Percentiles rank a stretch among this genome's conserved stretches.
Evolutionary conservation across 2,113 vertebrate species (phyloP).

Genomic region (Columba janthina): DNA sequence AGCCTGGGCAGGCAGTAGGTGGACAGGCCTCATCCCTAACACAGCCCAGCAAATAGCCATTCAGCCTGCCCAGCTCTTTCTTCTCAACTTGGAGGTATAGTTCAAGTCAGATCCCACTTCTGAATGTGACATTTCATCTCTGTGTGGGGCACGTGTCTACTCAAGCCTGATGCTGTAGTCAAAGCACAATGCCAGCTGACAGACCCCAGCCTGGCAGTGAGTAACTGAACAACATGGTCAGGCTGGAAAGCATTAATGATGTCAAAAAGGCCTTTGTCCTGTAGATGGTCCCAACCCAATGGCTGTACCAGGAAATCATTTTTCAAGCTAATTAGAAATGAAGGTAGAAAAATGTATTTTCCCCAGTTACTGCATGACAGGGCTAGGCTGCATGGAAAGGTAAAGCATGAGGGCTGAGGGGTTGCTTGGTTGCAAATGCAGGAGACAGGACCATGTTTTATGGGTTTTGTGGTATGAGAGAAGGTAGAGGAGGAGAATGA

Average conservation of each 20-base stretch:
- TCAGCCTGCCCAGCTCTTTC: not conserved
- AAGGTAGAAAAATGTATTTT: not conserved
- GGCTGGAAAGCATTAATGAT: not conserved
- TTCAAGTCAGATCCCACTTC: not conserved
- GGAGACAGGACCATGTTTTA: not conserved
- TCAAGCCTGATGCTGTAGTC: not conserved
- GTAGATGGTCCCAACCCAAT: not conserved
- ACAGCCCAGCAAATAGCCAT: not conserved
- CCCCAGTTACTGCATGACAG: not conserved
- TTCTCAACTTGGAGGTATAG: not conserved
- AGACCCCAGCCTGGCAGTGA: not conserved
- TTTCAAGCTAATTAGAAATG: not conserved
- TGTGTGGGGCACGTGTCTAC: rapidly evolving
- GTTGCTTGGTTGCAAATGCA: not conserved
- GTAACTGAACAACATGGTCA: not conserved
- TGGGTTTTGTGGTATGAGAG: not conserved
- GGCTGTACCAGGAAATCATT: not conserved
- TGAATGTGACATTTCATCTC: not conserved
- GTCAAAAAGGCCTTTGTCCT: slow-evolving; percentile 34
- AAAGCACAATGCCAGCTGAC: not conserved
- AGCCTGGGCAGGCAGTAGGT: not conserved
- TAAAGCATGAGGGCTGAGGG: not conserved
- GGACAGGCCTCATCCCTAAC: not conserved
- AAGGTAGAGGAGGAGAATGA: not conserved
- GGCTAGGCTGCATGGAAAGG: not conserved